Percentiles rank a stretch among this genome's conserved stretches.
Evolutionary conservation across 2,113 vertebrate genomes (phyloP).

Genomic region (Myrmophylax atrothorax): DNA sequence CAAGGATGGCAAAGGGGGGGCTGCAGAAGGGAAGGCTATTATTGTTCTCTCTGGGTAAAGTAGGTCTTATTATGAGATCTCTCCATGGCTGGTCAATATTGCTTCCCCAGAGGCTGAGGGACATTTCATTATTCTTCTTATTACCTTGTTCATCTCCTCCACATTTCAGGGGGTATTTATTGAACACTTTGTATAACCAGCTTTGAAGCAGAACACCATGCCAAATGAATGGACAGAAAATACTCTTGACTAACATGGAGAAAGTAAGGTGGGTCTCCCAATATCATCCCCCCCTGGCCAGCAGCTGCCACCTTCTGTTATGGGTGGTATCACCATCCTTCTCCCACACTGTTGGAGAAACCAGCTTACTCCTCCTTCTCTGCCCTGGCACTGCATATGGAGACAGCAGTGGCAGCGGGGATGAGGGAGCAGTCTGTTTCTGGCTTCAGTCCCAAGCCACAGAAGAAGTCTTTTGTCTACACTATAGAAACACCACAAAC

Average conservation of each 20-base stretch:
- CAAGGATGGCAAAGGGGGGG: neutral
- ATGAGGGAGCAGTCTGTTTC: neutral
- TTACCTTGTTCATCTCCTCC: slow-evolving; percentile 29
- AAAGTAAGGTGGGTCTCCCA: neutral
- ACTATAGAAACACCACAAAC: neutral
- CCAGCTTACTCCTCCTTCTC: neutral
- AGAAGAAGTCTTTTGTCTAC: neutral
- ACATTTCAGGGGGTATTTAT: neutral
- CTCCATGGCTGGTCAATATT: slow-evolving; percentile 45
- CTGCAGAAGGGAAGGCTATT: slow-evolving; percentile 10
- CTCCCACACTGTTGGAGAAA: neutral
- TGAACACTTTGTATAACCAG: slow-evolving; percentile 4
- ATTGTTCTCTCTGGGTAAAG: slow-evolving; percentile 36
- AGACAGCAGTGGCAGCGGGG: neutral
- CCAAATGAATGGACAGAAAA: neutral
- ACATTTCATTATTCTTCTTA: slow-evolving; percentile 57
- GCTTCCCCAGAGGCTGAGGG: slow-evolving; percentile 17
- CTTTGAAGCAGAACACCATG: neutral
- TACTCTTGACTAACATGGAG: neutral
- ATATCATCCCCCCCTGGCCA: rapidly evolving
- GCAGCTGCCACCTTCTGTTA: neutral
- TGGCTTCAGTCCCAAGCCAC: neutral
- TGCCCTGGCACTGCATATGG: rapidly evolving
- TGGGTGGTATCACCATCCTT: neutral
- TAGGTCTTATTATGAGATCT: slow-evolving; percentile 46